Evolutionary conservation across 2,113 vertebrate species (phyloP), one percentile per base, ranked within the genome.

Genomic region (Microtus ochrogaster): DNA sequence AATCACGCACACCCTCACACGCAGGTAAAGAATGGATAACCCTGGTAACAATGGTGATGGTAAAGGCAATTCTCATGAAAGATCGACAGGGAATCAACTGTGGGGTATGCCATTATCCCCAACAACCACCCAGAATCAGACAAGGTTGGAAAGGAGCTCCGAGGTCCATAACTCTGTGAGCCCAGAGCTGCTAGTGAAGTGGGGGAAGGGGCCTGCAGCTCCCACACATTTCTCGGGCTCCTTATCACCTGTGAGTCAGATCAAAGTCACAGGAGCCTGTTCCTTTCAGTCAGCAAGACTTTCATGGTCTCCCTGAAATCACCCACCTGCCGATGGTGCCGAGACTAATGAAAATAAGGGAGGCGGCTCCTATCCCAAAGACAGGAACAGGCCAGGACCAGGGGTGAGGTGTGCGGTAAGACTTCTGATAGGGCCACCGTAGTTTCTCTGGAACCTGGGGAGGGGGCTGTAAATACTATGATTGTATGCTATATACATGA

Each of bases 221-320:
- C 44, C 70, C 26, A 49, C 10, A 8, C n/a, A n/a, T 82, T 65
- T 61, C 78, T 21, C 0, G 58, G 58, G 19, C 19, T 58, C 58
- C 58, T 58, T 58, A 58, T 58, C 55, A 58, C 17, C 55, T 58
- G 55, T 19, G 55, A 21, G 17, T 21, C 5, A 19, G 55, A 58
- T 58, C 55, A 58, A 58, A 58, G 55, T 58, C 55, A 58, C 73
- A 79, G 0, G 8, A 87, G 78, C 17, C 76, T 83, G 94, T 86
- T 89, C 41, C 78, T 72, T 92, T 85, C 92, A 92, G 78, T n/a
- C n/a, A n/a, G n/a, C n/a, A n/a, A n/a, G 84, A 94, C 78, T 90
- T 8, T 78, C 70, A 85, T 47, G 74, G 47, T 90, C 81, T 86
- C 90, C 79, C 58, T 68, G 68, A 89, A 79, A 86, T 89, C 77